Percentiles rank a stretch among this genome's conserved stretches.
These are phyloP conservation scores for Sander vitreus DNA, from an alignment of 2,113 vertebrate genomes.

Conservation along the genomic window DNA sequence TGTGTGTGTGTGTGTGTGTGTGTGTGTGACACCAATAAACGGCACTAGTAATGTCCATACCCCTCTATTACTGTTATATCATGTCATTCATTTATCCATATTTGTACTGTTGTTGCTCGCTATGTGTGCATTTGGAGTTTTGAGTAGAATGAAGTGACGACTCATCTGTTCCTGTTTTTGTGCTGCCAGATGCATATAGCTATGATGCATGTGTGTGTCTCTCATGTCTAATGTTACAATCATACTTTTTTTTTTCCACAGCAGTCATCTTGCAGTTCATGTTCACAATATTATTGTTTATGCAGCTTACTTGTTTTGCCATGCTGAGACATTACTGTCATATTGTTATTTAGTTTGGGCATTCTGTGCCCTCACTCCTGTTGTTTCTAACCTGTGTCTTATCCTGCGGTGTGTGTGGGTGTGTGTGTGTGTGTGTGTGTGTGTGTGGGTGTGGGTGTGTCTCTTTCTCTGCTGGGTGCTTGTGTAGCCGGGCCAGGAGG, in stretches of 20 bases:
- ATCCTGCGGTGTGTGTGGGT: slow-evolving; percentile 46
- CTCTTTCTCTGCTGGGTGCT: slow-evolving; percentile 66
- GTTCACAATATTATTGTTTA: slow-evolving; percentile 26
- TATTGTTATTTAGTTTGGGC: slow-evolving; percentile 44
- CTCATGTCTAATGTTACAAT: neutral
- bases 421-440: too few species aligned
- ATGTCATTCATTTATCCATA: too few species aligned
- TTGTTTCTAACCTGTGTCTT: slow-evolving; percentile 74
- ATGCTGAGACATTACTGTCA: slow-evolving; percentile 38
- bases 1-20: too few species aligned
- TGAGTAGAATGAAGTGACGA: neutral
- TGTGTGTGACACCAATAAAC: neutral
- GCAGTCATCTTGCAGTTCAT: slow-evolving; percentile 7
- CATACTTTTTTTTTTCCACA: neutral
- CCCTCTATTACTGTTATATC: neutral
- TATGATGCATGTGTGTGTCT: slow-evolving; percentile 44
- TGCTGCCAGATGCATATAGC: neutral
- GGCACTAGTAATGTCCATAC: neutral
- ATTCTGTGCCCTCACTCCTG: slow-evolving; percentile 43
- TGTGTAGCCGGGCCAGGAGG: slow-evolving; percentile 90
- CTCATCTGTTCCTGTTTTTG: slow-evolving; percentile 13
- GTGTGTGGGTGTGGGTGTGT: too few species aligned
- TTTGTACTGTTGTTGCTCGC: neutral
- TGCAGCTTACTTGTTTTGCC: slow-evolving; percentile 45
- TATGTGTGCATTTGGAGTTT: neutral